Conservation (phyloP, 2,113 vertebrate species). For the Hyperopisus bebe region DNA sequence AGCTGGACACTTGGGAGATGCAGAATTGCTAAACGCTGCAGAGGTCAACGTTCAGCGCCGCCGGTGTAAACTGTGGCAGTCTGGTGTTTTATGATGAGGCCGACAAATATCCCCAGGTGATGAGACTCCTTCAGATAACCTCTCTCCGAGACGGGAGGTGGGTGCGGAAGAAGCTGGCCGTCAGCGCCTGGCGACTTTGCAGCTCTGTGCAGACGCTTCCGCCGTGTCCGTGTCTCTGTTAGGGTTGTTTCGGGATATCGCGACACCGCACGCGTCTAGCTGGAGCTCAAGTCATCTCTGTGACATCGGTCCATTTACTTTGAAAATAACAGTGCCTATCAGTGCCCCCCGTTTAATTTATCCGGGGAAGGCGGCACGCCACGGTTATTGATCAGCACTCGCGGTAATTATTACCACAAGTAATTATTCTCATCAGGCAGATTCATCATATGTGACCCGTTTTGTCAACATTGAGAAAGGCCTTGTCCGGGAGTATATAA, state of each 20-base stretch:
- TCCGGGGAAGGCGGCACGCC: neutral
- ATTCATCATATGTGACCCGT: conserved; percentile 2
- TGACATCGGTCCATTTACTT: neutral
- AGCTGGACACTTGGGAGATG: neutral
- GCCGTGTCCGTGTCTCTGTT: neutral
- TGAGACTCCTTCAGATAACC: neutral
- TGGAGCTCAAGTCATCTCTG: neutral
- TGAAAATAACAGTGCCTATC: neutral
- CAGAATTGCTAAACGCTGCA: neutral
- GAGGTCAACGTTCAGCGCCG: neutral
- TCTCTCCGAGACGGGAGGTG: neutral
- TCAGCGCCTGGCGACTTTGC: neutral
- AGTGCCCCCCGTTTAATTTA: conserved; percentile 2
- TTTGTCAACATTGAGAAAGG: neutral
- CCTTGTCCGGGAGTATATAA: neutral
- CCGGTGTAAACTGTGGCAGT: neutral
- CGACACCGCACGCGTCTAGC: neutral
- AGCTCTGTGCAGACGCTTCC: neutral
- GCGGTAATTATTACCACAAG: conserved; percentile 6
- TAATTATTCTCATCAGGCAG: conserved; percentile 11
- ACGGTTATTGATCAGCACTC: conserved; percentile 8
- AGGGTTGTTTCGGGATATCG: neutral
- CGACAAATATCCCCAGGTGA: neutral
- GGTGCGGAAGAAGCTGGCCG: conserved; percentile 1
- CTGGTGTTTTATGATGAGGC: neutral